Percentiles rank a stretch among this genome's conserved stretches.
Conservation (phyloP, 2,113 vertebrate genomes). For the Calidris pygmaea region DNA sequence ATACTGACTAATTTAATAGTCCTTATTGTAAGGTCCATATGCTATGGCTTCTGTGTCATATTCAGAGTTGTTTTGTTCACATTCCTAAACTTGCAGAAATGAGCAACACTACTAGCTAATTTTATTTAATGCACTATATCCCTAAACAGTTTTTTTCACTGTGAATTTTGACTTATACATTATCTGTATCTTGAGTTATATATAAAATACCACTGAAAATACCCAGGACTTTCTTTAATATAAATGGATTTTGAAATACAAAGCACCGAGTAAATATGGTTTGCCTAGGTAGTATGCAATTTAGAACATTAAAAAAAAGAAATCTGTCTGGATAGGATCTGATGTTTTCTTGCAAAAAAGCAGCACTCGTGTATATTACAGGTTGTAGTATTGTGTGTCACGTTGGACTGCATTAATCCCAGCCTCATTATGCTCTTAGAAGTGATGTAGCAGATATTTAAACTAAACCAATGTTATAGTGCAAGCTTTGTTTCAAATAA, state of each 20-base stretch:
- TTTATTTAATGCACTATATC: neutral
- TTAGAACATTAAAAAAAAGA: neutral
- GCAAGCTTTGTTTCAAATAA: neutral
- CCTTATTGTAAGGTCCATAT: neutral
- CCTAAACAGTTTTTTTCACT: neutral
- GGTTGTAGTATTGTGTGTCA: neutral
- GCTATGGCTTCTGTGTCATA: neutral
- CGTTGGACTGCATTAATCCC: neutral
- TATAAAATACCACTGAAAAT: neutral
- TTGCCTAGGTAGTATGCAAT: neutral
- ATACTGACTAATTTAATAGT: neutral
- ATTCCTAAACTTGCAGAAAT: neutral
- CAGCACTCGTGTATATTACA: neutral
- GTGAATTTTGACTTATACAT: neutral
- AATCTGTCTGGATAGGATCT: neutral
- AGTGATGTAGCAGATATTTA: neutral
- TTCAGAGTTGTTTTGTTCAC: neutral
- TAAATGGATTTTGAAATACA: neutral
- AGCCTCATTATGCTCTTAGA: neutral
- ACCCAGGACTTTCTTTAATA: neutral
- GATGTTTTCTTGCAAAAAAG: neutral
- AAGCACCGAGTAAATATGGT: neutral
- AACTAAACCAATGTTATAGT: neutral
- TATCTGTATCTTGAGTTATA: neutral
- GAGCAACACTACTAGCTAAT: neutral